Conservation (phyloP, 2,113 vertebrate genomes). For the Hyla sarda region DNA sequence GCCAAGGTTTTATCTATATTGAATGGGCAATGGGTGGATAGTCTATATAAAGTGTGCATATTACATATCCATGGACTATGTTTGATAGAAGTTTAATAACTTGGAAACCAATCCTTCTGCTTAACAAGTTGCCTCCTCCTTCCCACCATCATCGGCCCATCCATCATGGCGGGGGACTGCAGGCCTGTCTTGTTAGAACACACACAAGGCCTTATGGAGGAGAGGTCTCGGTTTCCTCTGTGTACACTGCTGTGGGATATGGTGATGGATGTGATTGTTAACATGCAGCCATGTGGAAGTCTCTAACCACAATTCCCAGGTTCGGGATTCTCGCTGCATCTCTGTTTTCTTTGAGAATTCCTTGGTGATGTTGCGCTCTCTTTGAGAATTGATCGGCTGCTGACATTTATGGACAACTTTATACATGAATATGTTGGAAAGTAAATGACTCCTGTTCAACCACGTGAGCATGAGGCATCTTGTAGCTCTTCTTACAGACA, state of each 20-base stretch:
- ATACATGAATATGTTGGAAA: not conserved
- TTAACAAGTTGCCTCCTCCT: not conserved
- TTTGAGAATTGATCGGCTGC: not conserved
- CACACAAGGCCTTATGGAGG: not conserved
- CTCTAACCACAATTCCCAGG: slow-evolving; percentile 1
- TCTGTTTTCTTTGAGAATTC: not conserved
- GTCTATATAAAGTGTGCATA: not conserved
- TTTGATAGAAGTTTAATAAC: not conserved
- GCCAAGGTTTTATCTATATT: not conserved
- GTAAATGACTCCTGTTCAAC: not conserved
- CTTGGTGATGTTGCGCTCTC: not conserved
- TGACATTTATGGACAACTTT: not conserved
- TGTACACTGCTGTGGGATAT: slow-evolving; percentile 26
- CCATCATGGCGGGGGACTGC: slow-evolving; percentile 4
- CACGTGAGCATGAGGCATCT: not conserved
- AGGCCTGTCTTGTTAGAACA: slow-evolving; percentile 25
- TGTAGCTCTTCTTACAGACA: not conserved
- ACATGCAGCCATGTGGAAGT: slow-evolving; percentile 20
- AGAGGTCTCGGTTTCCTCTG: slow-evolving; percentile 9
- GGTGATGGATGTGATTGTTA: slow-evolving; percentile 28
- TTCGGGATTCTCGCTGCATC: not conserved
- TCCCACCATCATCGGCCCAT: not conserved
- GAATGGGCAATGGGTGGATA: no score
- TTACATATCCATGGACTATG: not conserved
- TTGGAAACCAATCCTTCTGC: not conserved